Evolutionary conservation across 2,113 vertebrate species (phyloP), one percentile per base, ranked within the genome.

Genomic region (Gallinago undulata): DNA sequence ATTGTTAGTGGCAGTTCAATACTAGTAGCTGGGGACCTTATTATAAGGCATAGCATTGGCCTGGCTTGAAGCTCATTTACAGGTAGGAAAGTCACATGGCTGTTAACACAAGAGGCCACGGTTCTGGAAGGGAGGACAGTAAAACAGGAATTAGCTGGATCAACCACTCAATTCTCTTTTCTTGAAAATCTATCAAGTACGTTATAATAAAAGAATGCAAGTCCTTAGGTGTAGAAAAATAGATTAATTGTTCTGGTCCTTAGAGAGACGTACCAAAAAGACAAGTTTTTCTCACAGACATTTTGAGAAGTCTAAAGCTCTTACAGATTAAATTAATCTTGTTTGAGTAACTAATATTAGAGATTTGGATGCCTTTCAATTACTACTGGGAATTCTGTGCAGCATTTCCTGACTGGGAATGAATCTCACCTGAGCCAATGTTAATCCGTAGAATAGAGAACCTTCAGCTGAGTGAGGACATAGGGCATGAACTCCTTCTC

Each of bases 1-100:
- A 19, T 4, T 27, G 21, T 35, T 73, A 1, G 1, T 7, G 17
- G 19, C 19, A 74, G 9, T 62, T 74, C 50, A 91, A 3, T 17
- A 18, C 2, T 27, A 12, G 27, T 22, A 69, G 6, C 15, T 51
- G 41, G 31, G 43, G n/a, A 63, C 12, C 33, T 48, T 48, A 12
- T 39, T 77, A 33, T 19, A 47, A 39, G 21, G 30, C 27, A 70
- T 16, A 56, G 3, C 0, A 0, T 2, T 23, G 31, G 6, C 7
- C 13, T 35, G 13, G 11, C 27, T 21, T 53, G 35, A 19, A 69
- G 30, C 10, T 60, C 4, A 0, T 10, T 1, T 2, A 18, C 10
- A 22, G 22, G 14, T 41, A 67, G 9, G 9, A 25, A 10, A 67
- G 14, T 30, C 8, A 13, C 6, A 53, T 7, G 13, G 6, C 5